phyloP scores from a whole-genome alignment of 2,797 vertebrate species.

The Gadopsis marmoratus region DNA sequence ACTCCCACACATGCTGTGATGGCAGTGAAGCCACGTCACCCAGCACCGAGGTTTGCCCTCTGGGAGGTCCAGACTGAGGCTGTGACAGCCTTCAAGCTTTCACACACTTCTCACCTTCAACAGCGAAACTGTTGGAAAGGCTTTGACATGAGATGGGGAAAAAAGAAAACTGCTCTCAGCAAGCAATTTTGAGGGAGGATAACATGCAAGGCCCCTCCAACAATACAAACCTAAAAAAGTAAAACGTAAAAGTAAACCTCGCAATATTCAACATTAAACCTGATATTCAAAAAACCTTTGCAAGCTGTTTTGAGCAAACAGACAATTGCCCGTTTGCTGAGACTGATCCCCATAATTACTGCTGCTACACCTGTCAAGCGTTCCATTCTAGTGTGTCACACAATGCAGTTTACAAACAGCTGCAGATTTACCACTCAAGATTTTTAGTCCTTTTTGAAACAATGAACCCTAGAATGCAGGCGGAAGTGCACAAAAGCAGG shows the following conservation, averaged over 20 bases:
- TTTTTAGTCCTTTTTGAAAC: background rate
- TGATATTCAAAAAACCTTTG: background rate
- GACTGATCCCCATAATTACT: background rate
- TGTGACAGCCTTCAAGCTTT: constrained; percentile 62
- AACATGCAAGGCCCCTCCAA: background rate
- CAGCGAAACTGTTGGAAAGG: constrained; percentile 44
- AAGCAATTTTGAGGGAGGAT: background rate
- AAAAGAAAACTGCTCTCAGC: constrained; percentile 26
- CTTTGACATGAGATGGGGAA: constrained; percentile 24
- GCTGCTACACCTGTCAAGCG: background rate
- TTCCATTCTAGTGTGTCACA: background rate
- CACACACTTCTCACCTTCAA: constrained; percentile 74
- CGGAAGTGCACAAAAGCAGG: background rate
- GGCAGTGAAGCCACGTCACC: constrained; percentile 35
- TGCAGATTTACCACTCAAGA: background rate
- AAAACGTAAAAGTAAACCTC: no score
- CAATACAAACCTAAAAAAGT: no score
- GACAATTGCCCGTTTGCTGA: background rate
- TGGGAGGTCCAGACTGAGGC: constrained; percentile 71
- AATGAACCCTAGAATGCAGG: background rate
- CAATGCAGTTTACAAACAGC: background rate
- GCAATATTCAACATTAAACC: background rate
- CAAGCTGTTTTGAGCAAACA: background rate
- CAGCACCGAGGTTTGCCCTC: constrained; percentile 43
- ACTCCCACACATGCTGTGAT: constrained; percentile 43